Evolutionary conservation across 1,140 invertebrate species (phyloP), one percentile per base, ranked within the genome.

Genomic region (Bombus waltoni): DNA sequence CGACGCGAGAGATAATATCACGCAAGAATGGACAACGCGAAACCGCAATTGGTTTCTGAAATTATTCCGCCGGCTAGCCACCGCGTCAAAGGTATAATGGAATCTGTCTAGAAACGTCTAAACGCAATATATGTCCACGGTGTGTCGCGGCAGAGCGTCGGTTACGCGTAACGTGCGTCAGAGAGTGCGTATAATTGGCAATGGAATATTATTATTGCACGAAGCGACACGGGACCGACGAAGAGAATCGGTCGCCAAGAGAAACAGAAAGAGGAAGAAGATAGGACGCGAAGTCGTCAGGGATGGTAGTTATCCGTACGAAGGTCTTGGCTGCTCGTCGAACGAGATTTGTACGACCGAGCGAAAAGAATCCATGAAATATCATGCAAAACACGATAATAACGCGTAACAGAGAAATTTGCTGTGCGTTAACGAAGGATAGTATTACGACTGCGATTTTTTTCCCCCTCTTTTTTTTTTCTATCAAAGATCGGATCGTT

Each of bases 131-230:
- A 70, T 59, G 75, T 42, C 25, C 10, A 57, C 25, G 66, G 53
- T 32, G 42, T 35, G 53, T 72, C 57, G 68, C 40, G 68, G 18
- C 2, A 18, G 42, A 32, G 47, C 68, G 25, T 38, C 76, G 68
- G 40, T 80, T 73, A 62, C 65, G 53, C 66, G 47, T 57, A 72
- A 62, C 76, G 35, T 80, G 32, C 76, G 77, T 81, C 83, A 81
- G 25, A 53, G 77, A 79, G 53, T 80, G 40, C 83, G 32, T 85
- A 73, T 85, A 85, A 80, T 85, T 85, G 83, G 83, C 83, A 73
- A 66, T 73, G 57, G 77, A 85, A 85, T 85, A 85, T 81, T 85
- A 85, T 85, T 85, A 85, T 85, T 73, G 83, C 77, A 28, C 76
- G 68, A 53, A 68, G 77, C 73, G 57, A 85, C 83, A 13, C 42